Evolutionary conservation across 1,140 invertebrate genomes (phyloP), one percentile per base, ranked within the genome.

Genomic region (Zaprionus lachaisei): DNA sequence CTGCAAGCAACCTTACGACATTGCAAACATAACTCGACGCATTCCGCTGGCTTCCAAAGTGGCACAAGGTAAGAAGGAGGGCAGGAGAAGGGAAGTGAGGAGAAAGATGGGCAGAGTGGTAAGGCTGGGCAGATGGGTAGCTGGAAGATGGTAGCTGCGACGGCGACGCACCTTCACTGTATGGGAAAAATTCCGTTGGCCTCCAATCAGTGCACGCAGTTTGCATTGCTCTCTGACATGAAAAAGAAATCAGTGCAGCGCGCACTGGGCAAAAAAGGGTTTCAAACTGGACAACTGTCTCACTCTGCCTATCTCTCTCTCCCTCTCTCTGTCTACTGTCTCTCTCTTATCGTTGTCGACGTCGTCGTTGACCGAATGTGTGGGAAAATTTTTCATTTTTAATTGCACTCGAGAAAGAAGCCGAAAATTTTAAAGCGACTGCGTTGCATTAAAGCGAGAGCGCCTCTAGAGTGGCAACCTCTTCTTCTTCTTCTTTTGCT

Each of bases 351-450:
- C 73, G 73, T 64, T 55, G 17, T 14, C 57, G 57, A 20, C 56
- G 55, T 85, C 82, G 79, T 75, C 77, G 81, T 71, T 87, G 72
- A 72, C 69, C 83, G 51, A 81, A 87, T 86, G 86, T 91, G 87
- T 91, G 87, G 87, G 87, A 91, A 91, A 91, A 91, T 91, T 91
- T 83, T 89, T 91, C 83, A 91, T 79, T 91, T 91, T 91, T 91
- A 91, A 91, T 91, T 91, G 87, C 87, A 83, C 85, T 81, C 78
- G 61, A 24, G 61, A 26, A 54, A 67, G 37, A 22, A 31, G 15
- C 72, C 75, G 69, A 86, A 87, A 87, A 81, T 78, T 89, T 77
- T 81, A 89, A 58, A 55, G 41, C 56, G 55, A 12, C 65, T 20
- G 22, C 14, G n/a, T 57, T 56, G 51, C 70, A 44, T 73, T 77